phyloP scores from a whole-genome alignment of 2,888 invertebrate genomes.

The Callimorpha dominula region DNA sequence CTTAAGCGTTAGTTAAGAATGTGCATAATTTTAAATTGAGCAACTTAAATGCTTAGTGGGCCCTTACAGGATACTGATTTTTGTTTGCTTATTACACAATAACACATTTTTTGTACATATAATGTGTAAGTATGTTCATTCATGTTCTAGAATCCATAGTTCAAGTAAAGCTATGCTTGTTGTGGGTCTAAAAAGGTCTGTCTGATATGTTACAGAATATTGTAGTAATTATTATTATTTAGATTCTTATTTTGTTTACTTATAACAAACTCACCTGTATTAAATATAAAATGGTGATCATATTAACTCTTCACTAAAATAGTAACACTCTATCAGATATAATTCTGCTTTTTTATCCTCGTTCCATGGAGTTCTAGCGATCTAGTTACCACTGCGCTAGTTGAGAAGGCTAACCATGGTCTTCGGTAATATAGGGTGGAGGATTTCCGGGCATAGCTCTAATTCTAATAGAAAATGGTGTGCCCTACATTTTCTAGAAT shows the following conservation, averaged over 20 bases:
- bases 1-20: conserved; percentile 31
- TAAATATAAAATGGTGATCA: too few species aligned
- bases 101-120: background rate
- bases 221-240: background rate
- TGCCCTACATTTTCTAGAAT: background rate
- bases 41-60: background rate
- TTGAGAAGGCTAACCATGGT: background rate
- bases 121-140: background rate
- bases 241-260: background rate
- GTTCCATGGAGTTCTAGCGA: too few species aligned
- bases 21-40: conserved; percentile 32
- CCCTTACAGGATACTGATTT: background rate
- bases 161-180: background rate
- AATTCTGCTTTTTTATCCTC: background rate
- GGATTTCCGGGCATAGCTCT: background rate
- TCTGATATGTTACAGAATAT: background rate
- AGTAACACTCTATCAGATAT: background rate
- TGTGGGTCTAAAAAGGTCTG: background rate
- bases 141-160: background rate
- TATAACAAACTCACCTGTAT: background rate
- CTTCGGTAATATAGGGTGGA: background rate
- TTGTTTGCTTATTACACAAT: too few species aligned
- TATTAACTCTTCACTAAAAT: too few species aligned
- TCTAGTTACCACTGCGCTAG: background rate
- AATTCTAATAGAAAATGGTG: background rate